Percentiles rank a stretch among this genome's conserved stretches.
phyloP scores from a whole-genome alignment of 1,140 invertebrate species.

The Papilio dardanus region DNA sequence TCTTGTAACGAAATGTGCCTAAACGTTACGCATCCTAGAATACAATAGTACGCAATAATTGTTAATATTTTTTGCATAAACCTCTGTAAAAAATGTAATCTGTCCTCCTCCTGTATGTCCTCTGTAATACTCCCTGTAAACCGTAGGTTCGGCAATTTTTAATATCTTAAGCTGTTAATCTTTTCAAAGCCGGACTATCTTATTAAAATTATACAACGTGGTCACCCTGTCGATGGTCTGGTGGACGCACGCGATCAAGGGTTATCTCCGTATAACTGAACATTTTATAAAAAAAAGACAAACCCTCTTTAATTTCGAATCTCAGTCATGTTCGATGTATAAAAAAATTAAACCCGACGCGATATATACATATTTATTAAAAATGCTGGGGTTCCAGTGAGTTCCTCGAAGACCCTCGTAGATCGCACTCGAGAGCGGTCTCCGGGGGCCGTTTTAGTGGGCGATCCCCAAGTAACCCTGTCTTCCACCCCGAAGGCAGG shows the following conservation, averaged over 20 bases:
- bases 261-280: constrained; percentile 32
- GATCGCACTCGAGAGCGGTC: too few relatives aligned
- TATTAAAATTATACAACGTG: background rate
- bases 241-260: constrained; percentile 2
- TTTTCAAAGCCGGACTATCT: background rate
- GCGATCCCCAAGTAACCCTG: too few relatives aligned
- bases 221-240: background rate
- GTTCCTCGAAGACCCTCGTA: too few relatives aligned
- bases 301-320: constrained; percentile 23
- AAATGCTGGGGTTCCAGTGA: too few relatives aligned
- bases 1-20: background rate
- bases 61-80: too few relatives aligned
- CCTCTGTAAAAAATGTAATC: too few relatives aligned
- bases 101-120: too few relatives aligned
- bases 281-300: constrained; percentile 15
- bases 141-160: too few relatives aligned
- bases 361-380: constrained; percentile 28
- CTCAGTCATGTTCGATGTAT: constrained; percentile 20
- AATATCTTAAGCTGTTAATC: background rate
- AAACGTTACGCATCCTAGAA: background rate
- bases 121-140: too few relatives aligned
- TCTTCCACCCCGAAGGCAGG: too few relatives aligned
- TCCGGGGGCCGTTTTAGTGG: too few relatives aligned
- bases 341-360: constrained; percentile 15
- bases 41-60: too few relatives aligned